Base-by-base conservation (phyloP, 2,888 invertebrate genomes). In the Acrocyrtus sp. region DNA sequence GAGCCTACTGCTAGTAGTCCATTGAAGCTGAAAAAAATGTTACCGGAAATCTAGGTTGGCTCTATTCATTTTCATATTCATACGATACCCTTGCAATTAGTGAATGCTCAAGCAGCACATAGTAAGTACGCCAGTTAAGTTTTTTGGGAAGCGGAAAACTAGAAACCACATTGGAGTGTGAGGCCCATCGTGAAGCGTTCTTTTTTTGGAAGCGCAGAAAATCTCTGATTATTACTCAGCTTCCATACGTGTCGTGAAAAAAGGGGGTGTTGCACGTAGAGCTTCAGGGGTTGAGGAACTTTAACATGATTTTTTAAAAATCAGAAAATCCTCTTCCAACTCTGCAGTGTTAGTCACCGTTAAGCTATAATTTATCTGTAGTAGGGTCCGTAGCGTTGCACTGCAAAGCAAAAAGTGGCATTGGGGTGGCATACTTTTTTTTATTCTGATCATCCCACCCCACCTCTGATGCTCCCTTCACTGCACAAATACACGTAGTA, bases 281-380 rank as follows among this genome's bases (percentile, higher is more conserved):
- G 12, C 34, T 34, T 8, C 12, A 67, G 50, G 50, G 66, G 66
- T 67, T 67, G 66, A 67, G 58, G 66, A 67, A 67, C 66, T 58
- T 67, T 34, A 45, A 51, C 27, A 10, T 47, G 27, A 54, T 24
- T 56, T 57, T 41, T 45, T n/a, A 26, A 34, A 41, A 24, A 26
- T 26, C 10, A 19, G 19, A 17, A 4, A 3, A 10, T 19, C 15
- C 45, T 12, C 47, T 47, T n/a, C 10, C 19, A n/a, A n/a, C 17
- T 41, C 17, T 2, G 3, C 41, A 41, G 15, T n/a, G 41, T 15
- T n/a, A 41, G 17, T 41, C 41, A 2, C 34, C 41, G 2, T 41
- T 41, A 41, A 2, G 3, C 17, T 15, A n/a, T 41, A 15, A 41
- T 41, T 41, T 17, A 41, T 17, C 17, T 41, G 41, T 41, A 15